Evolutionary conservation across 37 sponge, comb jelly and placozoan genomes (phyloP).

Genomic region (Halichondria panicea): DNA sequence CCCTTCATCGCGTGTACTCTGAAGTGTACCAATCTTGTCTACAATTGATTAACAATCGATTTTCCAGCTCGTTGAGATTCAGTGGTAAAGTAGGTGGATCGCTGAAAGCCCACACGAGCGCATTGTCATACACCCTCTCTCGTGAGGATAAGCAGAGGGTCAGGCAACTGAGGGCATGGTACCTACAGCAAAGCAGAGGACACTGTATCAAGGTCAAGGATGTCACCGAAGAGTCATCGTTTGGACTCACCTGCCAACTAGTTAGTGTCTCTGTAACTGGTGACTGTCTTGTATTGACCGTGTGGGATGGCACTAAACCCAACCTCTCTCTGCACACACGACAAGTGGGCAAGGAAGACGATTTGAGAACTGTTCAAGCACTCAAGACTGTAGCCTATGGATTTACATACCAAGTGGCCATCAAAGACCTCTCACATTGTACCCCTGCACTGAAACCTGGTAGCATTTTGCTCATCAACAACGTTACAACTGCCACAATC

Average conservation of each 20-base stretch:
- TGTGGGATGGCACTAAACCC: conserved; percentile 40
- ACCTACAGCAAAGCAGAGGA: not conserved
- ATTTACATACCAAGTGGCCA: not conserved
- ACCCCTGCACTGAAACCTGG: not conserved
- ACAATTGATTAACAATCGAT: conserved; percentile 13
- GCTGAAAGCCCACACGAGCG: conserved; percentile 31
- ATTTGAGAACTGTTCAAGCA: not conserved
- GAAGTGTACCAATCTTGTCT: not conserved
- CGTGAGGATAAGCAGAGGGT: conserved; percentile 20
- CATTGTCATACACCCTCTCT: conserved; percentile 13
- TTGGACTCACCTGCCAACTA: conserved; percentile 43
- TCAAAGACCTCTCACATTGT: not conserved
- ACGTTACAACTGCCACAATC: not conserved
- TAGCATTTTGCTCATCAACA: not conserved
- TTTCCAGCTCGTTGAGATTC: conserved; percentile 22
- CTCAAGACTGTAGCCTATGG: not conserved
- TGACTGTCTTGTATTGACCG: conserved; percentile 13
- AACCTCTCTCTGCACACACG: not conserved
- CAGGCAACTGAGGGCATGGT: conserved; percentile 40
- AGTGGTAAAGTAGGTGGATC: not conserved
- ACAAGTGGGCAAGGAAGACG: not conserved
- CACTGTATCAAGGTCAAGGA: not conserved
- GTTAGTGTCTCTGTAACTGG: conserved; percentile 1
- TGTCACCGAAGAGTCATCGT: not conserved
- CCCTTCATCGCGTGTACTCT: conserved; percentile 28